Base-by-base conservation (phyloP, 2,888 invertebrate genomes). In the Leptinotarsa rubiginosa region DNA sequence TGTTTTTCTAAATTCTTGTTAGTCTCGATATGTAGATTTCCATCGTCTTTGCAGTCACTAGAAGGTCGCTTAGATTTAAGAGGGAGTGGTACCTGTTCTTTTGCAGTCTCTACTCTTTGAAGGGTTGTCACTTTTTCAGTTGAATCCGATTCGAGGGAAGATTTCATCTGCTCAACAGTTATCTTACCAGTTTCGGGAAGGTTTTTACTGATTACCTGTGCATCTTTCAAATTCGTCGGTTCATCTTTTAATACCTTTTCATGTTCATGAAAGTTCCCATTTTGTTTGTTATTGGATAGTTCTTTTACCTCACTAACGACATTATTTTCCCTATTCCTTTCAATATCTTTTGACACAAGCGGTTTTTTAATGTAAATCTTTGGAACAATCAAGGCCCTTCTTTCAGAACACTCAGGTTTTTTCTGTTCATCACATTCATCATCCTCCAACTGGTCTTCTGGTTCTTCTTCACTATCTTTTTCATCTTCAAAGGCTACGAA, bases 401-500 rank as follows among this genome's bases (percentile, higher is more conserved):
- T 78, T 25, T 79, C 80, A 10, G 73, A 70, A 47, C 77, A 77
- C 49, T 82, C 79, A 22, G 75, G 76, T 20, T 74, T 73, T 69
- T 77, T 76, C 47, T 75, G 79, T 71, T 80, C 68, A 49, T 73
- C 75, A 80, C 90, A 90, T 77, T 87, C 90, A 82, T 88, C 90
- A 81, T 88, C 89, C 77, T 90, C 89, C 82, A 59, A 25, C 13
- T 20, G 20, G 12, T 69, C 56, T 7, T 83, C 82, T 31, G 80
- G 80, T 54, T 73, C 85, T 41, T 84, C 84, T 69, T 84, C 86
- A 68, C 83, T 83, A 59, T 83, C 88, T 22, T 88, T 88, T 52
- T 89, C 88, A 3, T 84, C 86, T 62, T 89, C 90, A 85, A 87
- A 90, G 75, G 87, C 89, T 71, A 87, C 88, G 85, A 89, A 90